Percentiles rank a stretch among this genome's conserved stretches.
Conservation (phyloP, 2,888 invertebrate species). For the Nemotelus pantherinus region DNA sequence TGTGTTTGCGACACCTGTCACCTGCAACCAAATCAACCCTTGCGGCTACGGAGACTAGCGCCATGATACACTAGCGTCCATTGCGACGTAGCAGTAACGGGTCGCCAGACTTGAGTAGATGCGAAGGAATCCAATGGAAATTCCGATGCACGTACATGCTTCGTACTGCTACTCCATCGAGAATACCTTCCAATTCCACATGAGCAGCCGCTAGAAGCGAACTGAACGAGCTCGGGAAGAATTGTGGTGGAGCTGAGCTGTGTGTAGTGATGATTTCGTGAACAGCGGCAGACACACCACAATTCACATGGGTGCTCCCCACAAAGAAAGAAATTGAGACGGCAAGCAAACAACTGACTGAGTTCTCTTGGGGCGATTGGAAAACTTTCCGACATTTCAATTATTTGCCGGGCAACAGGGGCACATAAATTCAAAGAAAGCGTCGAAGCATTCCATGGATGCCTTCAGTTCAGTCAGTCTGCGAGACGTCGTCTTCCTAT, state of each 20-base stretch:
- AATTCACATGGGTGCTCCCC: too few relatives aligned
- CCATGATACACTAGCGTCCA: constrained; percentile 18
- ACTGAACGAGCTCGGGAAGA: not conserved
- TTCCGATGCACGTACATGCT: not conserved
- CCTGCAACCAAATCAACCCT: not conserved
- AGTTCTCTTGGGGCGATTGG: not conserved
- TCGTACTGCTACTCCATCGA: too few relatives aligned
- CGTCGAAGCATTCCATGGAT: constrained; percentile 25
- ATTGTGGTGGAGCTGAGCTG: not conserved
- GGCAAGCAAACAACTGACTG: too few relatives aligned
- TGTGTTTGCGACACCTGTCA: constrained; percentile 2
- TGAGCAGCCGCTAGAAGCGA: not conserved
- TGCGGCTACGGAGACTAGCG: not conserved
- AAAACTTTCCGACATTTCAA: constrained; percentile 54
- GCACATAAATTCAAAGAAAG: constrained; percentile 49
- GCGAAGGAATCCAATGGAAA: too few relatives aligned
- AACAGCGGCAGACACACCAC: not conserved
- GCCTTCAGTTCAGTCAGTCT: not conserved
- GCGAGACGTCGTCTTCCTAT: too few relatives aligned
- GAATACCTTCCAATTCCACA: not conserved
- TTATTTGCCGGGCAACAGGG: constrained; percentile 56
- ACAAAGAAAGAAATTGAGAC: too few relatives aligned
- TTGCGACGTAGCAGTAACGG: constrained; percentile 29
- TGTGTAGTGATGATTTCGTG: not conserved
- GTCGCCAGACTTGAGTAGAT: not conserved